Conservation (phyloP, 2,888 invertebrate species). For the Microctonus brassicae region DNA sequence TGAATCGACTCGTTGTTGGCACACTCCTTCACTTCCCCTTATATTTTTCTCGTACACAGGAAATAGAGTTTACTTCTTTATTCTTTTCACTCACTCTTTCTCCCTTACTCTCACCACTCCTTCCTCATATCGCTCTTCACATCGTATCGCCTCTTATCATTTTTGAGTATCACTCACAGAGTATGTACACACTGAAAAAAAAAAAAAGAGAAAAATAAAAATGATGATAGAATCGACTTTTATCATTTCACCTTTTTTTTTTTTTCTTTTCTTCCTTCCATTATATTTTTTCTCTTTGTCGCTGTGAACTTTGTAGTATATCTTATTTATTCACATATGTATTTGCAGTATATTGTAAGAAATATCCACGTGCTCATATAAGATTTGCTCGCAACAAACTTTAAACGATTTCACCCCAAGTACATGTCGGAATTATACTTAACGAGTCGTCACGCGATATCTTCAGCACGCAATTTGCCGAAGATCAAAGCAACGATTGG, state of each 20-base stretch:
- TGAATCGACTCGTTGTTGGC: slow-evolving; percentile 59
- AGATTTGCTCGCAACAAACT: slow-evolving; percentile 13
- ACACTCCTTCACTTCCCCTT: slow-evolving; percentile 29
- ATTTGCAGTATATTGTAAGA: not conserved
- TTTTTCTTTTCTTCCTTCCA: not conserved
- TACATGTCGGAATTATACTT: slow-evolving; percentile 35
- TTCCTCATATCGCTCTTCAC: slow-evolving; percentile 16
- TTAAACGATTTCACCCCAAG: slow-evolving; percentile 28
- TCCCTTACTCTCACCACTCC: not conserved
- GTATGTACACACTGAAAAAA: slow-evolving; percentile 5
- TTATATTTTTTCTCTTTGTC: not conserved
- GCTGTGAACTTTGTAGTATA: too few relatives aligned
- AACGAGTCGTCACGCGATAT: slow-evolving; percentile 48
- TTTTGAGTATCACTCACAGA: slow-evolving; percentile 21
- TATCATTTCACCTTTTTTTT: slow-evolving; percentile 17
- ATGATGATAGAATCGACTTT: slow-evolving; percentile 13
- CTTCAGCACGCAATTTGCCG: slow-evolving; percentile 44
- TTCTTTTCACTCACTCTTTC: not conserved
- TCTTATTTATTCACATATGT: too few relatives aligned
- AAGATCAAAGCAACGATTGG: slow-evolving; percentile 46
- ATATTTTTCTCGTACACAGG: slow-evolving; percentile 32
- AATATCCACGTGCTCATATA: slow-evolving; percentile 30
- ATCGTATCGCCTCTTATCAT: slow-evolving; percentile 16
- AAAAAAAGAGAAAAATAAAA: slow-evolving; percentile 6
- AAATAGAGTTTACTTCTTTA: slow-evolving; percentile 18